phyloP scores from a whole-genome alignment of 1,140 invertebrate genomes.

The Euura saliciscinereae region DNA sequence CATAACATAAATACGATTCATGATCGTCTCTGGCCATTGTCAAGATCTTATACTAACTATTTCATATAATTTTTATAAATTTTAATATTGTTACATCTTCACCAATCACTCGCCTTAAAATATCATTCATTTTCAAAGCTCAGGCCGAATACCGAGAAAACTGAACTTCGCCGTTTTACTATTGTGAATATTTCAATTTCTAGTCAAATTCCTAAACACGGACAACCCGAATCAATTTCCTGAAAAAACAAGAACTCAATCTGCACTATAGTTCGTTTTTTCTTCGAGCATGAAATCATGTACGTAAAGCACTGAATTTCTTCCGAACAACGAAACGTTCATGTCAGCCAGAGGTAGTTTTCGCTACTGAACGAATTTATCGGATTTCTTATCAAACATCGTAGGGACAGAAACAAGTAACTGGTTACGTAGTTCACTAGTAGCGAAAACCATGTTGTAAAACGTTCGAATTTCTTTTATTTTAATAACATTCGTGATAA shows the following conservation, averaged over 20 bases:
- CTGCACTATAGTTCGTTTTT: too few species aligned
- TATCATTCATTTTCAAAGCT: slow-evolving; percentile 2
- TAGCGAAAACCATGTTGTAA: too few species aligned
- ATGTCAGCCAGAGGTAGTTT: neutral
- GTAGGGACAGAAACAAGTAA: too few species aligned
- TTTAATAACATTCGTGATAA: too few species aligned
- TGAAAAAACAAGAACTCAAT: too few species aligned
- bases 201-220: neutral
- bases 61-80: slow-evolving; percentile 5
- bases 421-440: too few species aligned
- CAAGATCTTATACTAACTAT: slow-evolving; percentile 5
- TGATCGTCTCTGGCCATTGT: neutral
- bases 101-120: slow-evolving; percentile 5
- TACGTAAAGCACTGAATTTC: neutral
- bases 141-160: neutral
- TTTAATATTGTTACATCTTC: slow-evolving; percentile 7
- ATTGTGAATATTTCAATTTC: too few species aligned
- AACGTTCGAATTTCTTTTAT: too few species aligned
- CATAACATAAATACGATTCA: neutral
- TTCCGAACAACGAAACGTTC: neutral
- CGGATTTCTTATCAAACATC: too few species aligned
- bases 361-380: neutral
- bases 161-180: too few species aligned
- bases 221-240: neutral
- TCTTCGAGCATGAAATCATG: too few species aligned